Base-by-base conservation (phyloP, 2,888 invertebrate species). In the Folsomia manolachei region DNA sequence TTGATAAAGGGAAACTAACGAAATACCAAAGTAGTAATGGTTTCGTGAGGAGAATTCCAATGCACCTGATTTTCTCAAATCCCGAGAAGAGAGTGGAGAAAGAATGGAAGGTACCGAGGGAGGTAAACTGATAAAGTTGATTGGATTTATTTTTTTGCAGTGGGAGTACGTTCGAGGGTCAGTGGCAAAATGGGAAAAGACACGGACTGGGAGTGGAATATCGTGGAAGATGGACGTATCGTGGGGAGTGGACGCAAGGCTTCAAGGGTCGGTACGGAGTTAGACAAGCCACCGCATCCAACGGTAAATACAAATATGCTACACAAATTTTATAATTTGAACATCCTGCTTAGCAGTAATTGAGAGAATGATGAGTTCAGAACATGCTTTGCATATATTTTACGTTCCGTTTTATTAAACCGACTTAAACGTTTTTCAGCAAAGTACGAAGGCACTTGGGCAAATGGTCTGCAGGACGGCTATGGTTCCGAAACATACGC, bases 401-500 rank as follows among this genome's bases (percentile, higher is more conserved):
- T n/a, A n/a, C n/a, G n/a, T n/a, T n/a, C n/a, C n/a, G n/a, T n/a
- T n/a, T n/a, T n/a, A n/a, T n/a, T n/a, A n/a, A n/a, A n/a, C n/a
- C n/a, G n/a, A n/a, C n/a, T n/a, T n/a, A n/a, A n/a, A n/a, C n/a
- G n/a, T n/a, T n/a, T n/a, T n/a, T n/a, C n/a, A n/a, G n/a, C n/a
- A n/a, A 94, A 94, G 85, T 97, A 97, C 86, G 95, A 97, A 85
- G 97, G 97, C 83, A 97, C 97, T 77, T 99, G 99, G 99, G 95
- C 97, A 81, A 94, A 93, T 82, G 98, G 98, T 80, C 90, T 98
- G 75, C 98, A 99, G 86, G 99, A 99, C 85, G 99, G 99, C 81
- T 99, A 98, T 86, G 99, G 99, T 81, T 97, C 97, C 66, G 99
- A 99, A 87, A 97, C 97, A 75, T 99, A 99, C 85, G 97, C 97